These are phyloP conservation scores for Gymnocephalus cernua DNA, from an alignment of 2,113 vertebrate species.

Conservation along the genomic window DNA sequence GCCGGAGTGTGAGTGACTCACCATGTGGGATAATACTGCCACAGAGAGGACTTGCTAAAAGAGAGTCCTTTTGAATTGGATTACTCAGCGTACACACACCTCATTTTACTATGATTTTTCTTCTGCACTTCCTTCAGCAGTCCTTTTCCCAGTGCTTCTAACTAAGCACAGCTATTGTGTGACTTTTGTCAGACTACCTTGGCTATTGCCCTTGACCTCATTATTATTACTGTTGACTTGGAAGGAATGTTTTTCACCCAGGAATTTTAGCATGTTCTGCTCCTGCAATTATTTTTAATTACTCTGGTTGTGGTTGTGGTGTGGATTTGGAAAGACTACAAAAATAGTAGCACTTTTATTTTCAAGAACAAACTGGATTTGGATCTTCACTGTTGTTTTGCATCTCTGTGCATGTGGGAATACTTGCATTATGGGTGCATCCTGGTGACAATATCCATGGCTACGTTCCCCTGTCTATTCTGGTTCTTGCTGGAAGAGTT, in stretches of 20 bases:
- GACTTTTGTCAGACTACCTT: slow-evolving; percentile 15
- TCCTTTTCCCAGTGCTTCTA: background rate
- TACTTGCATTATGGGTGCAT: slow-evolving; percentile 27
- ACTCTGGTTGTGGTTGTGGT: slow-evolving; percentile 1
- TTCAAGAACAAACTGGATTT: slow-evolving; percentile 10
- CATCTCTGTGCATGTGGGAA: slow-evolving; percentile 23
- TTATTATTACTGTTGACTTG: slow-evolving; percentile 10
- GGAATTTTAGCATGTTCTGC: slow-evolving; percentile 14
- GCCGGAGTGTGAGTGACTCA: slow-evolving; percentile 76
- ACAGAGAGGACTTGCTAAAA: slow-evolving; percentile 53
- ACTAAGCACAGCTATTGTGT: slow-evolving; percentile 16
- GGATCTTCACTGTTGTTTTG: slow-evolving; percentile 31
- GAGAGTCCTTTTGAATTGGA: slow-evolving; percentile 31
- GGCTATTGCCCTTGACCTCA: slow-evolving; percentile 40
- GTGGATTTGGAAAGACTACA: background rate
- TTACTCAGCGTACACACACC: slow-evolving; percentile 48
- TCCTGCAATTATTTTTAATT: slow-evolving; percentile 42
- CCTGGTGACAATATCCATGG: slow-evolving; percentile 66
- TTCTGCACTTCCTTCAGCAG: background rate
- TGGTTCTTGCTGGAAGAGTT: slow-evolving; percentile 48
- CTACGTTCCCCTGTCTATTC: slow-evolving; percentile 62
- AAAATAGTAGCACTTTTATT: slow-evolving; percentile 15
- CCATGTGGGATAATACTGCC: slow-evolving; percentile 66
- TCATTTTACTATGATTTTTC: slow-evolving; percentile 45
- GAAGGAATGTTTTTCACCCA: slow-evolving; percentile 27